phyloP scores from a whole-genome alignment of 1,140 invertebrate species.

The Bathynomus jamesi region DNA sequence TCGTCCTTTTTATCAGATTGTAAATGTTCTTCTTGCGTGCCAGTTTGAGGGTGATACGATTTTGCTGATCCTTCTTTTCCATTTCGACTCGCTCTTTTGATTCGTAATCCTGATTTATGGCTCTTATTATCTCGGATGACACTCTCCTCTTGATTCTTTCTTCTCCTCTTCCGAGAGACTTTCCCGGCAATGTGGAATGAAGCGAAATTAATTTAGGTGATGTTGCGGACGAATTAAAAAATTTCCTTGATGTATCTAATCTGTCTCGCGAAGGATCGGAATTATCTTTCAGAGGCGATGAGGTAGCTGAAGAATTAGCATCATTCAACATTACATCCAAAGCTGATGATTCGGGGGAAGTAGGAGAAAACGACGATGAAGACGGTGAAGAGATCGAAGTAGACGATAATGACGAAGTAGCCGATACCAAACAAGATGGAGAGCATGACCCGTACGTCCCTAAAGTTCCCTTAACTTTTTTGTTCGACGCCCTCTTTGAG shows the following conservation, averaged over 20 bases:
- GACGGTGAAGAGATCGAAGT: background rate
- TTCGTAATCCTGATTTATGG: background rate
- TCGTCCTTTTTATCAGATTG: background rate
- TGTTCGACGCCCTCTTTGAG: background rate
- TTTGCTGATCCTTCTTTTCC: background rate
- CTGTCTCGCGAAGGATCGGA: background rate
- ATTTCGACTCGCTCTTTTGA: background rate
- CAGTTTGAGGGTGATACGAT: background rate
- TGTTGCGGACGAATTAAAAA: background rate
- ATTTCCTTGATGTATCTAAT: background rate
- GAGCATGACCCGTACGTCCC: background rate
- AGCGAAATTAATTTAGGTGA: background rate
- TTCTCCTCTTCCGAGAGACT: background rate
- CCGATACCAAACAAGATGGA: background rate
- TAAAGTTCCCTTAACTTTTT: background rate
- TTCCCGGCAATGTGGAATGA: background rate
- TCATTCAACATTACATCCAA: background rate
- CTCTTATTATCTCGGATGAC: background rate
- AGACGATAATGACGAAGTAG: background rate
- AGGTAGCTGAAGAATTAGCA: background rate
- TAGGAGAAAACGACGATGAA: background rate
- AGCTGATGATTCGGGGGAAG: background rate
- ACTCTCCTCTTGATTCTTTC: background rate
- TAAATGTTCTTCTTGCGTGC: background rate
- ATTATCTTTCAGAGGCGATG: background rate